Base-by-base conservation (phyloP, 2,888 invertebrate genomes). In the Labia minor region DNA sequence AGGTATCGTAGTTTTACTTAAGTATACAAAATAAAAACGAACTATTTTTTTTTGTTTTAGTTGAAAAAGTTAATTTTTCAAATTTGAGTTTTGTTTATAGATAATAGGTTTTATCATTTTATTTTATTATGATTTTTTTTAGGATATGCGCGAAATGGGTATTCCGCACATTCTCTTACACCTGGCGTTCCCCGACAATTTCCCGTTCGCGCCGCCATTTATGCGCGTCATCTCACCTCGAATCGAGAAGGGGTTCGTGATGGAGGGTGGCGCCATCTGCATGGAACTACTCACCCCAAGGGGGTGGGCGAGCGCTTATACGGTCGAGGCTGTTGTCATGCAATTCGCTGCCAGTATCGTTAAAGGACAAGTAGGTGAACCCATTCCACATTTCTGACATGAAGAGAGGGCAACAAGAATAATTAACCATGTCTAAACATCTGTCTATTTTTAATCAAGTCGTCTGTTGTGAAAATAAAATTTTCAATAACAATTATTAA, bases 231-330 rank as follows among this genome's bases (percentile, higher is more conserved):
- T 85, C 62, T 81, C 85, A 16, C 89, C 89, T 8, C 81, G 86
- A 76, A 87, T 89, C 79, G 89, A 89, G 75, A 88, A 88, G 76
- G 92, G 91, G 49, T 92, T 91, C 75, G 92, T 92, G 20, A 92
- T 92, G 92, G 91, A 92, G 81, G 91, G 91, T 67, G 91, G 92
- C 49, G 92, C 92, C 62, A 92, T 92, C 74, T 91, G 91, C 75
- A 92, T 92, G 91, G 92, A 92, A 76, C 79, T 92, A 69, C 79
- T 92, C 67, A 92, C 92, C 18, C 92, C 92, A 0, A 82, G 90
- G 65, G 92, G 92, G 71, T 92, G 92, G 92, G 91, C 92, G 67
- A 90, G 89, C 71, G 90, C 90, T 65, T 91, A 91, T 76, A 91
- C 90, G 0, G 88, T 92, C 18, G 92, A 92, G 76, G 92, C 92